Evolutionary conservation across 2,113 vertebrate genomes (phyloP), one percentile per base, ranked within the genome.

Genomic region (Phaetusa simplex): DNA sequence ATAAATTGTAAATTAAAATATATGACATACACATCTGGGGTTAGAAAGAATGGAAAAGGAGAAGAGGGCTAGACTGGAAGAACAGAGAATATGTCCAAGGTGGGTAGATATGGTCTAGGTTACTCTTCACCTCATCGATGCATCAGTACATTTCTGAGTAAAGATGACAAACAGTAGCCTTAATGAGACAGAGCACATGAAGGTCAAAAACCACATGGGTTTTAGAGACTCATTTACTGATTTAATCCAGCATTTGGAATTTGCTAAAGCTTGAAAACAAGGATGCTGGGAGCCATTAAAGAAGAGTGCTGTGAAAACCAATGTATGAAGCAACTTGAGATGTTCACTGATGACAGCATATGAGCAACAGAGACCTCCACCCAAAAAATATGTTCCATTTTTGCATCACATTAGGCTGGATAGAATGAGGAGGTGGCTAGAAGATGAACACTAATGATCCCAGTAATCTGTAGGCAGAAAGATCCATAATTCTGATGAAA

Each of bases 281-380:
- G 86, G 78, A 49, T 70, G 36, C 87, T 94, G 87, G 80, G 91
- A 96, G 71, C 62, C 78, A 72, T 96, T 94, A 93, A 84, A 90
- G 53, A 94, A 88, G 64, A 93, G 86, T 86, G 42, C n/a, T 55
- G 23, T 88, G 79, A 92, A 97, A 97, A 86, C 42, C 85, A 86
- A 71, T 11, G 21, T 56, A 70, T 86, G 88, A 94, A 86, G 90
- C 26, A 94, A 93, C 76, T 93, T 82, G 55, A 93, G 76, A 88
- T 32, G 67, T 30, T 93, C 59, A 36, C 17, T 92, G 59, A 43
- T 90, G 82, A 93, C 72, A 93, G 38, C 71, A 74, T 83, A 76
- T 32, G 26, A 94, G 50, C 38, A 88, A 81, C 19, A 78, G 56
- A 90, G 72, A 93, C 38, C 55, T 83, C 67, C 90, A 78, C 72